Percentiles rank a stretch among this genome's conserved stretches.
These are phyloP conservation scores for Athripsodes cinereus DNA, from an alignment of 2,888 invertebrate species.

Conservation along the genomic window DNA sequence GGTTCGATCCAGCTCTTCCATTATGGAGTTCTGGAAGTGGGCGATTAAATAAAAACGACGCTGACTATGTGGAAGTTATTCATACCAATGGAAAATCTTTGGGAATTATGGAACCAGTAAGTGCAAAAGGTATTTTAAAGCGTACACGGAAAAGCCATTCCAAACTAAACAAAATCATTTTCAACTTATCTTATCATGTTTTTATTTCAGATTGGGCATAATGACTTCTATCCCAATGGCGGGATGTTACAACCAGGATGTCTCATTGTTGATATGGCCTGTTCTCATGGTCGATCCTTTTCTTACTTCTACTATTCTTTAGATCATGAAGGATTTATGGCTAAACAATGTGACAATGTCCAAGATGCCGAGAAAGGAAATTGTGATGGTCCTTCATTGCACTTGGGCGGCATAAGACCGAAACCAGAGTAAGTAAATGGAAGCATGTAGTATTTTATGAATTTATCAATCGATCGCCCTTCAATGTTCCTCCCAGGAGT, in stretches of 20 bases:
- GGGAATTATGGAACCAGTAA: not conserved
- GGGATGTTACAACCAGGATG: conserved; percentile 54
- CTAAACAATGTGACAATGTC: conserved; percentile 11
- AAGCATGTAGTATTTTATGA: too few species aligned
- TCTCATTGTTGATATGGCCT: conserved; percentile 20
- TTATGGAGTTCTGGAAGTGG: conserved; percentile 26
- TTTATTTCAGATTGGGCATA: conserved; percentile 34
- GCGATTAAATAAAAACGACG: conserved; percentile 1
- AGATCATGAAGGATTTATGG: conserved; percentile 14
- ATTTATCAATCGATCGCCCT: too few species aligned
- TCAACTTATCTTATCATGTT: too few species aligned
- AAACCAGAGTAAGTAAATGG: conserved; percentile 19
- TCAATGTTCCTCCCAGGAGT: too few species aligned
- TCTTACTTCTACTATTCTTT: conserved; percentile 18
- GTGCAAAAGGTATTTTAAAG: not conserved
- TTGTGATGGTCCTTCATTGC: conserved; percentile 13
- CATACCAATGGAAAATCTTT: conserved; percentile 2
- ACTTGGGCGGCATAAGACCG: conserved; percentile 16
- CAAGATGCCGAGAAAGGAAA: conserved; percentile 7
- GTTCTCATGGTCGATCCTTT: conserved; percentile 18
- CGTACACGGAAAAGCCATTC: too few species aligned
- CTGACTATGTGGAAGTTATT: conserved; percentile 10
- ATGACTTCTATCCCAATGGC: conserved; percentile 58
- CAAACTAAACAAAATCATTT: too few species aligned
- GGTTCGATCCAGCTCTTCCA: conserved; percentile 10